Conservation (phyloP, 37 sponge, comb jelly and placozoan species). For the Dysidea cf. avara region DNA sequence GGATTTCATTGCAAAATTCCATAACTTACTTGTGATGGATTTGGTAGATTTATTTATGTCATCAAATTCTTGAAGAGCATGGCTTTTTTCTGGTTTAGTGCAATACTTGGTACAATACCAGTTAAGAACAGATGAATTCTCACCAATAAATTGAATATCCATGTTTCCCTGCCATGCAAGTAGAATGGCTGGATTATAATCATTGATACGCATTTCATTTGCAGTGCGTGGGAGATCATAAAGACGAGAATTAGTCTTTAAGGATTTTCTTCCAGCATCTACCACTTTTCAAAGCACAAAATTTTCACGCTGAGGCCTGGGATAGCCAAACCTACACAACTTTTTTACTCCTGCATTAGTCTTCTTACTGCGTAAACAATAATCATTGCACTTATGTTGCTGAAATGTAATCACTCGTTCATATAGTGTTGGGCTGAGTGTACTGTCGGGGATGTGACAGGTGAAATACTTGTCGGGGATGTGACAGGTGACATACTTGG, state of each 20-base stretch:
- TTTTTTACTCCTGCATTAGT: neutral
- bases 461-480: no score
- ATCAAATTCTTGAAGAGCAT: conserved; percentile 19
- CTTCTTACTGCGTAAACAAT: conserved; percentile 11
- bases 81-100: conserved; percentile 20
- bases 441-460: no score
- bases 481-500: conserved; percentile 5
- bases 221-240: no score
- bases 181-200: conserved; percentile 13
- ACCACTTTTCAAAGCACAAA: no score
- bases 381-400: conserved; percentile 33
- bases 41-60: conserved; percentile 1
- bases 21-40: conserved; percentile 2
- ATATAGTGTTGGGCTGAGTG: conserved; percentile 4
- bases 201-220: conserved; percentile 13
- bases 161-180: conserved; percentile 35
- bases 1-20: no score
- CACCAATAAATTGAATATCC: conserved; percentile 37
- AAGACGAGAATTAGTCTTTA: no score
- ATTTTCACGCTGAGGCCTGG: no score
- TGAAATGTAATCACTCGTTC: conserved; percentile 20
- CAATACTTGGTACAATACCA: conserved; percentile 24
- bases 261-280: no score
- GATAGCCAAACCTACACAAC: conserved; percentile 15
- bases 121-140: conserved; percentile 42